Percentiles rank a stretch among this genome's conserved stretches.
Evolutionary conservation across 2,113 vertebrate species (phyloP).

Genomic region (Brachypodius melanocephalos): DNA sequence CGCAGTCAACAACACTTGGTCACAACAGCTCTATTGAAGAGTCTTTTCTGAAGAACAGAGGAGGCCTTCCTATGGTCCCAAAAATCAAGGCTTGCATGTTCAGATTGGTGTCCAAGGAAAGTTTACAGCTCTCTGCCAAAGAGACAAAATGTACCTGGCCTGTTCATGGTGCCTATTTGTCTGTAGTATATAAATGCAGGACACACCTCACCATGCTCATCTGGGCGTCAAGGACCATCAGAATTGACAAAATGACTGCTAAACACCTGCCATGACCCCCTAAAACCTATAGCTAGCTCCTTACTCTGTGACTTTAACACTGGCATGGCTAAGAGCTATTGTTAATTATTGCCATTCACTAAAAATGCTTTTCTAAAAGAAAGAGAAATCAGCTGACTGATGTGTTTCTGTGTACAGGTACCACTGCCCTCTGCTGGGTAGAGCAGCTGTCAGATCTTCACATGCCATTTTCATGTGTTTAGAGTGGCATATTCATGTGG

Average conservation of each 20-base stretch:
- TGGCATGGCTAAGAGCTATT: neutral
- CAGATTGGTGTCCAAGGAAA: neutral
- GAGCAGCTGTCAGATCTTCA: neutral
- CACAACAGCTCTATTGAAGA: neutral
- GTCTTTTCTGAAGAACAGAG: neutral
- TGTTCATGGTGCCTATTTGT: neutral
- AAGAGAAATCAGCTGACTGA: neutral
- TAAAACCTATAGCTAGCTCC: neutral
- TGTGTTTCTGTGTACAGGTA: neutral
- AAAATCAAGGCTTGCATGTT: neutral
- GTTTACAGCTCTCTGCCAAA: neutral
- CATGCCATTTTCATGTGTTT: neutral
- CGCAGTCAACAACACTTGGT: neutral
- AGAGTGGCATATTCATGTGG: neutral
- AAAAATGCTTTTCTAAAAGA: neutral
- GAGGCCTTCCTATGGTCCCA: neutral
- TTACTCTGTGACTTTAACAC: neutral
- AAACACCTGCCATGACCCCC: neutral
- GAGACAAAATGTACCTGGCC: neutral
- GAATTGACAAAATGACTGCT: neutral
- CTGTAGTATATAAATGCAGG: neutral
- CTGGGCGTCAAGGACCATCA: neutral
- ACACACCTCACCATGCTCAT: neutral
- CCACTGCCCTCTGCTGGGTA: conserved; percentile 66
- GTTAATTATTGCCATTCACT: neutral